Base-by-base conservation (phyloP, 2,113 vertebrate species). In the Morone saxatilis region DNA sequence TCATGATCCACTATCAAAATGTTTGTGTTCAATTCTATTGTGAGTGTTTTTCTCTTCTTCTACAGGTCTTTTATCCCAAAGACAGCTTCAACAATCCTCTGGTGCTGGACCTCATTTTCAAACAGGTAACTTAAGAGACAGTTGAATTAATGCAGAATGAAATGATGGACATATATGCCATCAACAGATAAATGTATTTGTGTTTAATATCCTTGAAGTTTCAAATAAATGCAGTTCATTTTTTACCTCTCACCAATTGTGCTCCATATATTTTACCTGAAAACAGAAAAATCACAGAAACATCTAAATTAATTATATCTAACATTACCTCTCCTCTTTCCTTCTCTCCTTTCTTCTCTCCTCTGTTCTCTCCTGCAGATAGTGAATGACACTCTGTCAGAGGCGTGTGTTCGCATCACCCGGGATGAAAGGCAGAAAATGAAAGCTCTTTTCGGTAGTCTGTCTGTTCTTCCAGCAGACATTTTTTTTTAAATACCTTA, bases 11-110 rank as follows among this genome's bases (percentile, higher is more conserved):
- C 67, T 40, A 8, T 71, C 20, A 59, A 31, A 67, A 56, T 62
- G 16, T 83, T 70, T 78, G 6, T 57, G 10, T 63, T 67, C 4
- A 31, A 2, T 67, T 61, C 16, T 60, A 10, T 16, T 60, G 3
- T 62, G n/a, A 57, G 11, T 54, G 13, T 63, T 51, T 61, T 48
- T 63, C 4, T 63, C 5, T 86, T 86, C n/a, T 89, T 78, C 71
- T 63, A 16, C 94, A 99, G 98, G 97, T 99, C 59, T 99, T 99
- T 88, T 98, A 99, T 84, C 98, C 98, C 45, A 98, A 97, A 86
- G 98, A 99, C 80, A 96, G 83, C 90, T 96, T 96, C 94, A 97
- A 95, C 91, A 96, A 95, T 80, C 97, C 98, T 0, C 88, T 99
- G 67, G 94, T 98, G 66, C 91, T 99, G 0, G 97, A 99, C 85